Evolutionary conservation across 2,113 vertebrate species (phyloP).

Genomic region (Phainopepla nitens): DNA sequence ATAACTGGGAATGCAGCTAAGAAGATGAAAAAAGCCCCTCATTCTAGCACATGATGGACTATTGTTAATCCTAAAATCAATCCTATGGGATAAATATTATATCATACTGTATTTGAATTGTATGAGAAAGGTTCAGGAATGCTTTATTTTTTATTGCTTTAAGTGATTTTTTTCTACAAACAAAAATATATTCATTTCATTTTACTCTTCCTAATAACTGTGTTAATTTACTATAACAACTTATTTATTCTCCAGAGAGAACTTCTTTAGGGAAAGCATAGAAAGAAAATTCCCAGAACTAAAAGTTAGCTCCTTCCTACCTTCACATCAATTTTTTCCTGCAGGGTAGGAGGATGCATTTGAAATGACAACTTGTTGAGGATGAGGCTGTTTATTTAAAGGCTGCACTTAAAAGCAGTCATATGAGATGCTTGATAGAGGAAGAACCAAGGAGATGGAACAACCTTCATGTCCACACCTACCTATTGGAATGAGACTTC

Average conservation of each 20-base stretch:
- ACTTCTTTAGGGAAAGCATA: not conserved
- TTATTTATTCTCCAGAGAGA: not conserved
- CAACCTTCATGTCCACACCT: not conserved
- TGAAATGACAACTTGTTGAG: not conserved
- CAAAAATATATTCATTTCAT: accelerated
- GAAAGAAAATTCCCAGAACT: not conserved
- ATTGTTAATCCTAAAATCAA: not conserved
- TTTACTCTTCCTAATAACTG: not conserved
- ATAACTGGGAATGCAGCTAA: not conserved
- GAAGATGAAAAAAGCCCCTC: not conserved
- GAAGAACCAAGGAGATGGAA: not conserved
- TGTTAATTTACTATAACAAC: not conserved
- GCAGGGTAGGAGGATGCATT: not conserved
- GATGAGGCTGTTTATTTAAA: not conserved
- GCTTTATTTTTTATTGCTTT: not conserved
- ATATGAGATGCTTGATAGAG: not conserved
- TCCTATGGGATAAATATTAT: not conserved
- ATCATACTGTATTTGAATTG: not conserved
- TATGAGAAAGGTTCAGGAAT: not conserved
- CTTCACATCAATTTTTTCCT: not conserved
- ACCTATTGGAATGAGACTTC: not conserved
- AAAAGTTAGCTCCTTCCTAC: not conserved
- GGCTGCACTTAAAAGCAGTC: not conserved
- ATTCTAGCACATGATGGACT: not conserved
- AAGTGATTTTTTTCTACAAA: not conserved